These are phyloP conservation scores for Diogma glabrata DNA, from an alignment of 2,888 invertebrate species.

Conservation along the genomic window DNA sequence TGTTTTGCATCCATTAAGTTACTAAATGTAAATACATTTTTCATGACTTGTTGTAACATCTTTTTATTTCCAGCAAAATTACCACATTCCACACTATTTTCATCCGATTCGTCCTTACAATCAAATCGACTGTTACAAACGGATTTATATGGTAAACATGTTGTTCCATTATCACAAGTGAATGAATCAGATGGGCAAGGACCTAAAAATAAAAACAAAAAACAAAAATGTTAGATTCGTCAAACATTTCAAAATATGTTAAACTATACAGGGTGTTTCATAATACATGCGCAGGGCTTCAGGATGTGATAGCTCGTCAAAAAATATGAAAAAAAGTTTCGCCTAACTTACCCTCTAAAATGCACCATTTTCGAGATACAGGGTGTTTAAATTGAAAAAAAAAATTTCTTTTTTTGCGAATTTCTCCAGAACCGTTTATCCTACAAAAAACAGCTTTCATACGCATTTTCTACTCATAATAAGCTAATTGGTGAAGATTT, in stretches of 20 bases:
- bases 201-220: constrained; percentile 28
- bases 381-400: no score
- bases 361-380: no score
- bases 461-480: no score
- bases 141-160: constrained; percentile 42
- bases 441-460: no score
- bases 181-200: constrained; percentile 43
- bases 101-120: constrained; percentile 39
- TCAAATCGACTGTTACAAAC: constrained; percentile 41
- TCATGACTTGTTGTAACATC: not conserved
- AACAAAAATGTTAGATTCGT: not conserved
- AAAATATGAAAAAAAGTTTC: no score
- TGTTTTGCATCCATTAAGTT: not conserved
- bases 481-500: no score
- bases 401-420: no score
- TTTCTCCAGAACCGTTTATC: no score
- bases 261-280: no score
- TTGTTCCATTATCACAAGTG: constrained; percentile 39
- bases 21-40: not conserved
- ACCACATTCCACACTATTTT: constrained; percentile 37
- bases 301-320: no score
- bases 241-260: not conserved
- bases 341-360: no score
- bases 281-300: no score
- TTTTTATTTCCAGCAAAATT: constrained; percentile 9